Evolutionary conservation across 2,888 invertebrate genomes (phyloP), one percentile per base, ranked within the genome.

Genomic region (Hypomecis punctinalis): DNA sequence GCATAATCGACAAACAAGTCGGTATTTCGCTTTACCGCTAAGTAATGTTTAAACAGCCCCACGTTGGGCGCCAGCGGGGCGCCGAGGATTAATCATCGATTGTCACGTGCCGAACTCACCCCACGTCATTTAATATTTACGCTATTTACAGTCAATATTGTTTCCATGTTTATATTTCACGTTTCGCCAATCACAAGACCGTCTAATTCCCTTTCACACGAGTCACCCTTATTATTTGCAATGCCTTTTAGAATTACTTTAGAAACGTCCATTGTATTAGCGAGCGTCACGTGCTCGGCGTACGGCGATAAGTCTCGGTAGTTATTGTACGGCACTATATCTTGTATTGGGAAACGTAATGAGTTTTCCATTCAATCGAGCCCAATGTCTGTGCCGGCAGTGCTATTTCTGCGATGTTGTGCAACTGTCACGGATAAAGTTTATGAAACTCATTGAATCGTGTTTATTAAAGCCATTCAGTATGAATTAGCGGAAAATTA

Each of bases 161-260:
- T 80, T 75, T 75, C 78, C 56, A 81, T 83, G 79, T 85, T 84
- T 85, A 82, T 76, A 85, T 85, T 84, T 81, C 74, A 75, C 79
- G 78, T 75, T 71, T 80, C 78, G 78, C 72, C 77, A 76, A 79
- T 71, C 81, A 82, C 71, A 75, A 72, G 59, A 64, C 66, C 61
- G 48, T 57, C 57, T 56, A 49, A 45, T 53, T 59, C 35, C 66
- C 54, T 57, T 63, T 67, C 63, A 56, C 67, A 68, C 67, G 64
- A 65, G 52, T 36, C 59, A 65, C 69, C 75, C 72, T 46, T 56
- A 62, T 59, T 66, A 58, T 59, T 67, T 68, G 66, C 70, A 67
- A 72, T 63, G 59, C 67, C 63, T 49, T 66, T 67, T 66, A 69
- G 57, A 43, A 56, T 58, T 66, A 59, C 67, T 63, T 66, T 61